Conservation (phyloP, 1,140 invertebrate species). For the Sweltsa coloradensis region DNA sequence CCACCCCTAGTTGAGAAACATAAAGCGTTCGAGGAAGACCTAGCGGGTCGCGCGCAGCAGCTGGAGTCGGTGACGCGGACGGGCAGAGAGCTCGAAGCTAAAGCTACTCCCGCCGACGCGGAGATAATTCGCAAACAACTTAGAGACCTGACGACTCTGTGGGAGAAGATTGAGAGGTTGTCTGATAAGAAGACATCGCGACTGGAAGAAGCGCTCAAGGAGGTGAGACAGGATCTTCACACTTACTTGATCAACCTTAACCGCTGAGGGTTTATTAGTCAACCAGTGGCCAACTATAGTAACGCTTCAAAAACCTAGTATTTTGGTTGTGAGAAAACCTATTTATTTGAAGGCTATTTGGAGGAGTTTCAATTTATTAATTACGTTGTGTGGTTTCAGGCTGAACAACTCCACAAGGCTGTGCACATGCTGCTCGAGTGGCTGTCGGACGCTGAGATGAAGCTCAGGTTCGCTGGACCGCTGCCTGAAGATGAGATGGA, state of each 20-base stretch:
- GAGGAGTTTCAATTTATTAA: conserved; percentile 3
- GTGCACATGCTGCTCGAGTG: conserved; percentile 91
- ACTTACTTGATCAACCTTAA: too few species aligned
- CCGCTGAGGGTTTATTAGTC: background rate
- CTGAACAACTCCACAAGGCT: conserved; percentile 85
- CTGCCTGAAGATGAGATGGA: conserved; percentile 85
- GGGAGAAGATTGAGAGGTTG: conserved; percentile 70
- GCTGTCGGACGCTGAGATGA: conserved; percentile 91
- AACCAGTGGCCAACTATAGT: too few species aligned
- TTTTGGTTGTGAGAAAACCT: conserved; percentile 7
- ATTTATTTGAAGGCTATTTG: too few species aligned
- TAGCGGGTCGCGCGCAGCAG: conserved; percentile 73
- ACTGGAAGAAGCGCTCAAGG: conserved; percentile 69
- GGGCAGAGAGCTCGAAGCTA: conserved; percentile 75
- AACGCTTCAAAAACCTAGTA: background rate
- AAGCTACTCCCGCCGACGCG: conserved; percentile 66
- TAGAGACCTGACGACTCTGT: conserved; percentile 68
- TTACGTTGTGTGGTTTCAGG: conserved; percentile 34
- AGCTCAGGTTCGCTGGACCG: conserved; percentile 73
- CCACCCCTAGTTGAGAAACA: too few species aligned
- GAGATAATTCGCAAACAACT: conserved; percentile 68
- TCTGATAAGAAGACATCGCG: conserved; percentile 63
- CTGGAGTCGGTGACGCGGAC: conserved; percentile 83
- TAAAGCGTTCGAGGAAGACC: conserved; percentile 83
- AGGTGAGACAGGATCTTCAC: conserved; percentile 36